Evolutionary conservation across 2,797 vertebrate genomes (phyloP).

Genomic region (Pseudochirops corinnae): DNA sequence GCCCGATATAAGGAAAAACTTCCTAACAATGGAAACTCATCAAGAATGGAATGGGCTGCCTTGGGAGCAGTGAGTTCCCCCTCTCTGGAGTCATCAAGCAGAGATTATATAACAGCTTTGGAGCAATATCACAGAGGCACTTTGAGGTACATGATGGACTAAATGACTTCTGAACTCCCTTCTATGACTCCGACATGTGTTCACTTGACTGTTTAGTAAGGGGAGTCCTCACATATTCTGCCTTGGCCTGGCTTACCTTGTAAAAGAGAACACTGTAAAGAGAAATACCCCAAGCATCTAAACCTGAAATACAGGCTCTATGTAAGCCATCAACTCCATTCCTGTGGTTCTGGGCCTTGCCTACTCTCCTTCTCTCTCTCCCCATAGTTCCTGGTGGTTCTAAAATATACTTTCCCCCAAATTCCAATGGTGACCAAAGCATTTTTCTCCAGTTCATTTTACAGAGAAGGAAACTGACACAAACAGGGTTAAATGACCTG

Average conservation of each 20-base stretch:
- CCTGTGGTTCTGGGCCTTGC: background rate
- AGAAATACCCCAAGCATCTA: background rate
- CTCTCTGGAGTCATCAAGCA: background rate
- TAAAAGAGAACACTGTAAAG: background rate
- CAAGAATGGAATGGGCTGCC: background rate
- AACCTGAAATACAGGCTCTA: background rate
- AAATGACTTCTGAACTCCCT: background rate
- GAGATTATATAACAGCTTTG: background rate
- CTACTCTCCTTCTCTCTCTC: background rate
- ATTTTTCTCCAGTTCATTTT: constrained; percentile 3
- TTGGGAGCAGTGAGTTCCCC: background rate
- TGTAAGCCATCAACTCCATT: background rate
- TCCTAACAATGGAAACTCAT: background rate
- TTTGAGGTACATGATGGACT: background rate
- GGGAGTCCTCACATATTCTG: background rate
- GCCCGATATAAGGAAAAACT: background rate
- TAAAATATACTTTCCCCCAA: background rate
- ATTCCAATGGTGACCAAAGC: background rate
- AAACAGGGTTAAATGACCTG: constrained; percentile 14
- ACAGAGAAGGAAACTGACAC: background rate
- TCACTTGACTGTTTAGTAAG: background rate
- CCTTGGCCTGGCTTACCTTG: background rate
- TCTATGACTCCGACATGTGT: background rate
- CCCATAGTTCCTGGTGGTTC: background rate
- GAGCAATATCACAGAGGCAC: background rate